Conservation (phyloP, 2,113 vertebrate species). For the Ptilonorhynchus violaceus region DNA sequence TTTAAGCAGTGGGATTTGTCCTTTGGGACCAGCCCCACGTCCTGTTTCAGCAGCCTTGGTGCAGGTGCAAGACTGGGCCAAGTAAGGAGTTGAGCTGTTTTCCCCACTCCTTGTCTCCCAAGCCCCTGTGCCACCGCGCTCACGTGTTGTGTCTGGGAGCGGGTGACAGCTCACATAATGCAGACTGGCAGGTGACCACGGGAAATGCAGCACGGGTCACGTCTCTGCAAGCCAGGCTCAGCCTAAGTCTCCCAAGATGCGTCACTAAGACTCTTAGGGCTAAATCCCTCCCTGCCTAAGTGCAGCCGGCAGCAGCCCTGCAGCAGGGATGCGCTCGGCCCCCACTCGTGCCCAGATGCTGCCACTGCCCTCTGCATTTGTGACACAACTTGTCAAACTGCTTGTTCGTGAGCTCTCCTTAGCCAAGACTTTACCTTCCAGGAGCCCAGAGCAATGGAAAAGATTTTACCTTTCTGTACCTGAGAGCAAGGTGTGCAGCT, state of each 20-base stretch:
- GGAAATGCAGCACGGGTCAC: not conserved
- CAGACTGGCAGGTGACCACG: constrained; percentile 21
- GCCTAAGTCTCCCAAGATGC: constrained; percentile 42
- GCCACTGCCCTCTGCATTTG: not conserved
- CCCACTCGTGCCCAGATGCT: fast-evolving
- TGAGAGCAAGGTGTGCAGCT: not conserved
- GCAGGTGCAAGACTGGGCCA: not conserved
- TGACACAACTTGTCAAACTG: not conserved
- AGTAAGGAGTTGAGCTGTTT: not conserved
- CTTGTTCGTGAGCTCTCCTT: not conserved
- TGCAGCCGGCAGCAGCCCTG: not conserved
- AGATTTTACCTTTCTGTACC: not conserved
- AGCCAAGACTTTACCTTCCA: not conserved
- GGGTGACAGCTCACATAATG: constrained; percentile 20
- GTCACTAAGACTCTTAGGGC: constrained; percentile 50
- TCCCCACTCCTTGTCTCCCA: not conserved
- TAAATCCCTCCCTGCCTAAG: constrained; percentile 13
- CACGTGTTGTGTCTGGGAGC: not conserved
- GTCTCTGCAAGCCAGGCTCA: constrained; percentile 35
- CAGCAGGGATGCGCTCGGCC: not conserved
- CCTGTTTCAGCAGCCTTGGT: not conserved
- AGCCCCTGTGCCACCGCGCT: not conserved
- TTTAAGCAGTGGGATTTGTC: not conserved
- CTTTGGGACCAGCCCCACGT: fast-evolving
- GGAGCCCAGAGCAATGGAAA: not conserved